Conservation (phyloP, 2,797 vertebrate genomes). For the Gymnocypris eckloni region DNA sequence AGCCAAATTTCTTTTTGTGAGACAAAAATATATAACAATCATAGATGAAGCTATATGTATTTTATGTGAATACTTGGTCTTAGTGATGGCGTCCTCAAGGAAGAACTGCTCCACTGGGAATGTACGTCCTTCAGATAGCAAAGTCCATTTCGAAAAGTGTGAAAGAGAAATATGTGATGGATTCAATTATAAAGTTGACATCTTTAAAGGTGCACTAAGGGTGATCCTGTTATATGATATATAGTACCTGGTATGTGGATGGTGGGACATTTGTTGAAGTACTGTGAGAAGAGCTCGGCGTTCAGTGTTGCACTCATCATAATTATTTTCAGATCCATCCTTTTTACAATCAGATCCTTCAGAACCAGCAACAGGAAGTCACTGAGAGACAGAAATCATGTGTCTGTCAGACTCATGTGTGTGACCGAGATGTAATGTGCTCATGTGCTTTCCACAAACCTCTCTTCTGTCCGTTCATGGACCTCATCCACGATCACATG, state of each 20-base stretch:
- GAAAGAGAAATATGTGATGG: not conserved
- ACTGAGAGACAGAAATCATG: constrained; percentile 71
- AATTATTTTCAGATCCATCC: constrained; percentile 89
- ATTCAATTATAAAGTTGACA: not conserved
- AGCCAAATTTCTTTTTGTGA: not conserved
- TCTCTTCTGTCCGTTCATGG: constrained; percentile 97
- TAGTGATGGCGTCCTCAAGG: constrained; percentile 90
- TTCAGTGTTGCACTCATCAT: constrained; percentile 98
- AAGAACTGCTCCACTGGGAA: constrained; percentile 97
- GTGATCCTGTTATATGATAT: not conserved
- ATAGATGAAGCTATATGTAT: not conserved
- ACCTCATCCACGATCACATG: constrained; percentile 97
- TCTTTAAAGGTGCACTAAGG: not conserved
- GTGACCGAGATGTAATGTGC: not conserved
- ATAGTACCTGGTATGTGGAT: constrained; percentile 92
- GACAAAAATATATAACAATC: not conserved
- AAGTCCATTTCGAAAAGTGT: not conserved
- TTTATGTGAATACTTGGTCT: constrained; percentile 80
- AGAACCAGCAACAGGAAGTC: constrained; percentile 96
- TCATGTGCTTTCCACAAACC: constrained; percentile 75
- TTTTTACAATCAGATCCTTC: constrained; percentile 90
- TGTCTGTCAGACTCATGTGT: not conserved
- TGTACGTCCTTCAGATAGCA: constrained; percentile 82
- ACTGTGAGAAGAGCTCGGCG: constrained; percentile 92
- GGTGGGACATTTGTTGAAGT: constrained; percentile 88